These are phyloP conservation scores for Chironomus tentans DNA, from an alignment of 2,888 invertebrate species.

Conservation along the genomic window DNA sequence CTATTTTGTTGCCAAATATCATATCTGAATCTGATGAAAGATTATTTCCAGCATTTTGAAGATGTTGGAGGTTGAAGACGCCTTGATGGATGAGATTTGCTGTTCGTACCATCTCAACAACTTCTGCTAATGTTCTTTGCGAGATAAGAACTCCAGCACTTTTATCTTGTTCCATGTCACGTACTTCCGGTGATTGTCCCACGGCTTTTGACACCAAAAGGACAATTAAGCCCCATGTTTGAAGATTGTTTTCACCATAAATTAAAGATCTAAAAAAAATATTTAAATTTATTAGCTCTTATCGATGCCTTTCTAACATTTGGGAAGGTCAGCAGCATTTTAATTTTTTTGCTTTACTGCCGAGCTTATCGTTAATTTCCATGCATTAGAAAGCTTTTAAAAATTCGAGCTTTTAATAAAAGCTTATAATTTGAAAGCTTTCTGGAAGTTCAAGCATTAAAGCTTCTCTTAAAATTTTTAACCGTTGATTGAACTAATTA, in stretches of 20 bases:
- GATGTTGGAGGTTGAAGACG: slow-evolving; percentile 68
- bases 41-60: slow-evolving; percentile 46
- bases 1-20: slow-evolving; percentile 93
- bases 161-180: slow-evolving; percentile 77
- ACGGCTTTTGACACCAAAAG: slow-evolving; percentile 84
- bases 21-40: slow-evolving; percentile 59
- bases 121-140: slow-evolving; percentile 82
- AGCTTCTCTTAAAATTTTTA: no score
- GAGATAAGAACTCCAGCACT: slow-evolving; percentile 80
- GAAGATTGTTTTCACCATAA: slow-evolving; percentile 80
- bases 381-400: no score
- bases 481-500: no score
- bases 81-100: slow-evolving; percentile 85
- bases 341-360: no score
- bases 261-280: slow-evolving; percentile 40
- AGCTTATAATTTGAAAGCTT: no score
- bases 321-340: no score
- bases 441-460: no score
- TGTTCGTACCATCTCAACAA: slow-evolving; percentile 94
- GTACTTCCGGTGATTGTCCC: slow-evolving; percentile 68
- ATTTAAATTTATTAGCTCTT: neutral
- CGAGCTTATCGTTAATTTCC: no score
- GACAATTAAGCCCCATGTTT: slow-evolving; percentile 81
- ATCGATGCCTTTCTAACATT: no score
- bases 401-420: no score